Evolutionary conservation across 2,113 vertebrate genomes (phyloP).

Genomic region (Hippocampus comes): DNA sequence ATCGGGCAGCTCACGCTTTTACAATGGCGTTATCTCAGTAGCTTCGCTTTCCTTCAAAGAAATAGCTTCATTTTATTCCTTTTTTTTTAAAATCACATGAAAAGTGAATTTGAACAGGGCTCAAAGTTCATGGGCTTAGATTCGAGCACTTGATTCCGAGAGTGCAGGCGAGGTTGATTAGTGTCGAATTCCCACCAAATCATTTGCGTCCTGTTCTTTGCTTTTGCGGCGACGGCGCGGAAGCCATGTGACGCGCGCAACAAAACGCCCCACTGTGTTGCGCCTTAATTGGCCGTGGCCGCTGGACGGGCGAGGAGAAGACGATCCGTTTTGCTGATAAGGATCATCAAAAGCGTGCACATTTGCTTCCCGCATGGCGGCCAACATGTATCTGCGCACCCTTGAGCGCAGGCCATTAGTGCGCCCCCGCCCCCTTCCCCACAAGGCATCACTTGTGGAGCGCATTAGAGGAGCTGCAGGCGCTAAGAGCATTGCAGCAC

Average conservation of each 20-base stretch:
- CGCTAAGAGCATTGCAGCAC: conserved; percentile 65
- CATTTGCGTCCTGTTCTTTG: not conserved
- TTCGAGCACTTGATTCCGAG: too few relatives aligned
- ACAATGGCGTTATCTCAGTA: too few relatives aligned
- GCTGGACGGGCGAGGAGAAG: conserved; percentile 1
- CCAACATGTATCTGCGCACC: not conserved
- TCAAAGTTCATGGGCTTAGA: too few relatives aligned
- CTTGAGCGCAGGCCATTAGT: not conserved
- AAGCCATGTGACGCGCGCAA: conserved; percentile 20
- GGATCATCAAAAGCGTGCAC: not conserved
- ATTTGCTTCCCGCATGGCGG: not conserved
- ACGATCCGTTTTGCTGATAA: not conserved
- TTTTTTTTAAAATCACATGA: too few relatives aligned
- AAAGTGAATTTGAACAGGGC: too few relatives aligned
- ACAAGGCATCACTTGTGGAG: conserved; percentile 8
- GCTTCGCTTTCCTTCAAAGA: too few relatives aligned
- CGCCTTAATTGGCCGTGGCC: not conserved
- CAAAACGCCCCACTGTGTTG: conserved; percentile 18
- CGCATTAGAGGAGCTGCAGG: conserved; percentile 40
- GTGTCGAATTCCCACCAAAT: not conserved
- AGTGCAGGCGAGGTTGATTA: not conserved
- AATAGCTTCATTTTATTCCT: too few relatives aligned
- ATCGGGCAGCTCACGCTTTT: too few relatives aligned
- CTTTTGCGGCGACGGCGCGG: conserved; percentile 9
- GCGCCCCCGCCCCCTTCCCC: not conserved